A percentile compares a stretch with the other conserved stretches of the same genome.
phyloP scores from a whole-genome alignment of 2,797 vertebrate species.

The Sebastes paucispinis region DNA sequence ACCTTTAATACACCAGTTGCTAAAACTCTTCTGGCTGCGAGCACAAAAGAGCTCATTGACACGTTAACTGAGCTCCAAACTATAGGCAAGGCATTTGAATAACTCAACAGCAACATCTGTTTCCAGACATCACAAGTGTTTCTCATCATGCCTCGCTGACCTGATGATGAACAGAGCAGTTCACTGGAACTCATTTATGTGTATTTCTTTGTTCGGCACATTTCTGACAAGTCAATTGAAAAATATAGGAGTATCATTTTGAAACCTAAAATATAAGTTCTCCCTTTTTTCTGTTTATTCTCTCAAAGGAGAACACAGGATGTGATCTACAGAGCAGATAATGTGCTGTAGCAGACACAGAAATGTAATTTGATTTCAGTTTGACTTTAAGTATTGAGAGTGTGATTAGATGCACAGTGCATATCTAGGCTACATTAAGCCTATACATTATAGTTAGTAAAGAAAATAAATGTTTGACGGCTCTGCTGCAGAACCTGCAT shows the following conservation, averaged over 20 bases:
- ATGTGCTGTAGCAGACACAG: neutral
- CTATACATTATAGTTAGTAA: neutral
- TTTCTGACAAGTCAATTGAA: neutral
- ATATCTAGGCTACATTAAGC: neutral
- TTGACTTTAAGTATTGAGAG: rapidly evolving
- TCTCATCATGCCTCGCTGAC: neutral
- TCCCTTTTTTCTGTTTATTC: neutral
- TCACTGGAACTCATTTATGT: neutral
- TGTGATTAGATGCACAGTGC: neutral
- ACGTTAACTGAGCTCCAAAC: neutral
- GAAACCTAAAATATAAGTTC: neutral
- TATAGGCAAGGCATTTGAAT: neutral
- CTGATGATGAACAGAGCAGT: neutral
- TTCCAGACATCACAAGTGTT: too few relatives aligned
- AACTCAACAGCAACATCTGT: neutral
- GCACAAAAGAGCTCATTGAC: neutral
- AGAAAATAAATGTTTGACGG: neutral
- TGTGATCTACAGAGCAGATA: neutral
- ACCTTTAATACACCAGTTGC: neutral
- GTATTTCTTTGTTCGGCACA: neutral
- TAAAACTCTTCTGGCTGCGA: neutral
- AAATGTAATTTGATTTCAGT: neutral
- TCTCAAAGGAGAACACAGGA: neutral
- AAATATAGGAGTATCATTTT: neutral
- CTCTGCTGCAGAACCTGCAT: neutral